Base-by-base conservation (phyloP, 2,113 vertebrate genomes). In the Bungarus multicinctus region DNA sequence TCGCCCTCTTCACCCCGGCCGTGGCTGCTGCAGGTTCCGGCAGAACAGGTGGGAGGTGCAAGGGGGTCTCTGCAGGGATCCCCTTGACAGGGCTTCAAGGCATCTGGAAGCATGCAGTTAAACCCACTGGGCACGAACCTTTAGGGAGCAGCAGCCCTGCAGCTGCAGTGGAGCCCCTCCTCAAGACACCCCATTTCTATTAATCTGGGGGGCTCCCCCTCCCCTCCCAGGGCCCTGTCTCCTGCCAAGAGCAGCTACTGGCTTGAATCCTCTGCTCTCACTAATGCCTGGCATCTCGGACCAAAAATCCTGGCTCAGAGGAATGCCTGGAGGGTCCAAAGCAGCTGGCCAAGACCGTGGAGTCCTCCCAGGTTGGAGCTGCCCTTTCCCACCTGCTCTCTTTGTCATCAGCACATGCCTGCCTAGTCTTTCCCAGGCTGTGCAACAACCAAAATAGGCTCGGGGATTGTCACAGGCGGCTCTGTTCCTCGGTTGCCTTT, bases 271-370 rank as follows among this genome's bases (percentile, higher is more conserved):
- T 85, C n/a, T 90, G 91, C 5, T 53, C 27, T 53, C 0, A 54
- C 27, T 45, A 87, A 58, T 86, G 88, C 30, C 47, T 53, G 39
- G 87, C 93, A 90, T 86, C 54, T 25, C 45, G 5, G 85, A 22
- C 92, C 93, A 55, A 94, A 92, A 94, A 91, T 87, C 94, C 74
- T 12, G 54, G 16, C 45, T 30, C 34, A 0, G 90, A 92, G 91
- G 23, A 89, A 53, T 25, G 27, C 86, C 58, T 16, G 3, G 1
- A 30, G 74, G 7, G 64, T 43, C 53, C 43, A 18, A 39, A 93
- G 8, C 89, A 92, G 45, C 90, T 89, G 91, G 5, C 39, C 89
- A 53, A 60, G 45, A 55, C 52, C 91, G 34, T 91, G 10, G 3
- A 30, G 0, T 23, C 88, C 74, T 86, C 90, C 87, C 0, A 0